phyloP scores from a whole-genome alignment of 2,888 invertebrate species.

The Leptinotarsa haldemani region DNA sequence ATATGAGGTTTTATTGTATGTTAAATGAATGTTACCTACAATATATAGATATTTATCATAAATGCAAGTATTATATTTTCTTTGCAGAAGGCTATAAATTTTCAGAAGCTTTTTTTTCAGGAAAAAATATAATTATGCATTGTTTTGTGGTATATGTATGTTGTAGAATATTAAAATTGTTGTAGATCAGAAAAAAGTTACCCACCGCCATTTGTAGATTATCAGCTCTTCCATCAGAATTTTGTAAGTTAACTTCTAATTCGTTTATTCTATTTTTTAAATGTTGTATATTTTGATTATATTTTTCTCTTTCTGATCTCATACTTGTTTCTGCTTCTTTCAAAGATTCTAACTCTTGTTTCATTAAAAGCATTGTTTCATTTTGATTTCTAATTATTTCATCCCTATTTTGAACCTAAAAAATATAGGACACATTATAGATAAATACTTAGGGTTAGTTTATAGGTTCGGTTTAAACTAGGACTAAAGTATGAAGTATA shows the following conservation, averaged over 20 bases:
- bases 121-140: no score
- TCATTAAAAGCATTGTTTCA: constrained; percentile 49
- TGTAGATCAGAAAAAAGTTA: constrained; percentile 23
- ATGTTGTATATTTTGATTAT: constrained; percentile 54
- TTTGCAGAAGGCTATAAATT: no score
- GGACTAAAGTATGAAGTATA: no score
- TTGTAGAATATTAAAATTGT: neutral
- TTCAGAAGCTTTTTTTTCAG: no score
- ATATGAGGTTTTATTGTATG: no score
- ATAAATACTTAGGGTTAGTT: no score
- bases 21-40: no score
- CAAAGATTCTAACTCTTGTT: constrained; percentile 52
- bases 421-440: neutral
- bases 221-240: constrained; percentile 56
- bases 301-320: constrained; percentile 50
- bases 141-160: no score
- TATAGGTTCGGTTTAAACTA: no score
- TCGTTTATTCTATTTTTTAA: constrained; percentile 58
- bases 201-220: constrained; percentile 63
- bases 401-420: constrained; percentile 47
- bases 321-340: constrained; percentile 45
- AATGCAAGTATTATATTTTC: no score
- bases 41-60: no score
- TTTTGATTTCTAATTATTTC: constrained; percentile 51
- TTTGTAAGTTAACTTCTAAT: constrained; percentile 55